A percentile compares a stretch with the other conserved stretches of the same genome.
Conservation (phyloP, 1,140 invertebrate species). For the Globodera rostochiensis region DNA sequence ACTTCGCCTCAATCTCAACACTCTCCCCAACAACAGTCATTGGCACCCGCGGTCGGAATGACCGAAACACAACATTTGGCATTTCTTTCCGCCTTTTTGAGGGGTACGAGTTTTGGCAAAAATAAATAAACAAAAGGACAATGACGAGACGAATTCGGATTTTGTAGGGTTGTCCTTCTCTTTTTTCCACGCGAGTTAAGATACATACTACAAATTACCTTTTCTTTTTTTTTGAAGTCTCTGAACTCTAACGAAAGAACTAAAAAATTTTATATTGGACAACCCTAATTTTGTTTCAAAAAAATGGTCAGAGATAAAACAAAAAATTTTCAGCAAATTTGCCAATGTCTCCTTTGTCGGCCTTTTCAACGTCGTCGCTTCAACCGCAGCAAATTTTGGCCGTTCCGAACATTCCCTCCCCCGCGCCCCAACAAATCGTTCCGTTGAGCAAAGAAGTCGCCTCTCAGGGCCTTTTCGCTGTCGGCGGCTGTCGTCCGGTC, state of each 20-base stretch:
- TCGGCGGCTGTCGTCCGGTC: conserved; percentile 50
- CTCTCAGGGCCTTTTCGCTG: conserved; percentile 39
- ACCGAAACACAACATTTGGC: neutral
- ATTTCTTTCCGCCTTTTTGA: neutral
- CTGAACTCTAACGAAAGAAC: too few relatives aligned
- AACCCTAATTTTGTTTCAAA: too few relatives aligned
- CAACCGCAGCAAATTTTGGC: neutral
- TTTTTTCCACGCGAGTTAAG: too few relatives aligned
- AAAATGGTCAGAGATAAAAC: too few relatives aligned
- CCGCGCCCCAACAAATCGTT: conserved; percentile 9
- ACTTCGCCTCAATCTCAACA: neutral
- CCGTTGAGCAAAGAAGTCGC: conserved; percentile 28
- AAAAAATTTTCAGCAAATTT: neutral
- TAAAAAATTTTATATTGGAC: too few relatives aligned
- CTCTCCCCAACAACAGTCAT: neutral
- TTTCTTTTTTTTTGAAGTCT: too few relatives aligned
- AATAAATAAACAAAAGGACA: too few relatives aligned
- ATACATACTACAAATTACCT: too few relatives aligned
- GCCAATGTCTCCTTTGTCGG: neutral
- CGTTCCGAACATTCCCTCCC: neutral
- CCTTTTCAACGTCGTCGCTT: neutral
- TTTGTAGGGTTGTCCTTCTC: too few relatives aligned
- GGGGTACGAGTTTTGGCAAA: neutral
- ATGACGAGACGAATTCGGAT: too few relatives aligned
- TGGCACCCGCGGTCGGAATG: neutral